Base-by-base conservation (phyloP, 2,888 invertebrate species). In the Capitulum mitella region DNA sequence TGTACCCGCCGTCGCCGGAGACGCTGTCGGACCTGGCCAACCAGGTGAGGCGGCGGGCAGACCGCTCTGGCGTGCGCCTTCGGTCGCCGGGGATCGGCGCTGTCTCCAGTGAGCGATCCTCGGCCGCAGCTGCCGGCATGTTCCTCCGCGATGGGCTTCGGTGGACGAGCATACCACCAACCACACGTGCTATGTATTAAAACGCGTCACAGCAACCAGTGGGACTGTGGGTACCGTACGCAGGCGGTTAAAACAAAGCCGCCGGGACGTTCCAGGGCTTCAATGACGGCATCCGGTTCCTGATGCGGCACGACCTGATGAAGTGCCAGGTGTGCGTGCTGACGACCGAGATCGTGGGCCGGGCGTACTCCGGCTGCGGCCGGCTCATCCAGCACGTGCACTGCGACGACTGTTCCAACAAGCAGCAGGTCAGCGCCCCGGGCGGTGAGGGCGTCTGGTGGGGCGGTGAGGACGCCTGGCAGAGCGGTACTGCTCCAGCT, bases 261-360 rank as follows among this genome's bases (percentile, higher is more conserved):
- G n/a, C n/a, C n/a, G n/a, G n/a, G 12, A 43, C 12, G 58, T 1
- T 80, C 78, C 81, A 82, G 37, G 82, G 82, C 0, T 82, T 81
- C 80, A 81, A 82, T 48, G 82, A 82, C 61, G 82, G 81, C n/a
- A 78, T 82, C 8, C 81, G 81, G 29, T 82, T 80, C 78, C 78
- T 82, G 76, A 81, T 81, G 78, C 77, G 81, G 26, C 80, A 82
- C 79, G 79, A 81, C 78, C 78, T 82, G 26, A 81, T 82, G 37
- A 80, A 80, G 32, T 82, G 81, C 79, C 80, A 80, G 14, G 70
- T 81, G 76, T 82, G 81, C 58, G 77, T 82, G 22, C 10, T 76
- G 76, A 76, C 76, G 19, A 76, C 76, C 0, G 76, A 76, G 46
- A 76, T 76, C 32, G 76, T 76, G 29, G 76, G 76, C 32, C 76